Evolutionary conservation across 2,113 vertebrate species (phyloP).

Genomic region (Apus apus): DNA sequence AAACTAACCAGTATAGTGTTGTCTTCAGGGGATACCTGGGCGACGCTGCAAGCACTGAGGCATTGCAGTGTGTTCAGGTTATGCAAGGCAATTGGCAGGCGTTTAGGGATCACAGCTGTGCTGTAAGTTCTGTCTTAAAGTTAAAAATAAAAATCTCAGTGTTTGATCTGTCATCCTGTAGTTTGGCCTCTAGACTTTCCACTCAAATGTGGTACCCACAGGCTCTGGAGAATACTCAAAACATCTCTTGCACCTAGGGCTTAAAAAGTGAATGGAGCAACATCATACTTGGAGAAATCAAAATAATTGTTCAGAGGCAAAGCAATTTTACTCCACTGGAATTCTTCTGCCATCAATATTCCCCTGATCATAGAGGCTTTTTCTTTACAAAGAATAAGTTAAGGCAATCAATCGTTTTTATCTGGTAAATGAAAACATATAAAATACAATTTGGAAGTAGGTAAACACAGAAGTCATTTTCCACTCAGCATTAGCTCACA

Average conservation of each 20-base stretch:
- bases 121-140: not conserved
- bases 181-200: not conserved
- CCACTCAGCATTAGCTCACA: constrained; percentile 17
- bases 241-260: not conserved
- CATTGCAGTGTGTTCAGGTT: not conserved
- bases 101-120: constrained; percentile 41
- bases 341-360: not conserved
- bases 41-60: not conserved
- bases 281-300: not conserved
- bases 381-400: not conserved
- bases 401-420: constrained; percentile 34
- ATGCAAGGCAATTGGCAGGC: constrained; percentile 2
- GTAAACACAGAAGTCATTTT: constrained; percentile 51
- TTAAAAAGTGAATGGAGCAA: not conserved
- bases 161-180: not conserved
- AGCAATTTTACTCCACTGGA: not conserved
- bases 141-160: constrained; percentile 27
- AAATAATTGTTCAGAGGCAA: not conserved
- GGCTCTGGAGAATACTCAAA: not conserved
- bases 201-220: not conserved
- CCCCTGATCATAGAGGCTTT: not conserved
- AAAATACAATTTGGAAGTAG: constrained; percentile 29
- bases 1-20: not conserved
- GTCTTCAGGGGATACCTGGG: constrained; percentile 8
- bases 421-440: constrained; percentile 33